Evolutionary conservation across 2,113 vertebrate genomes (phyloP).

Genomic region (Centrocercus urophasianus): DNA sequence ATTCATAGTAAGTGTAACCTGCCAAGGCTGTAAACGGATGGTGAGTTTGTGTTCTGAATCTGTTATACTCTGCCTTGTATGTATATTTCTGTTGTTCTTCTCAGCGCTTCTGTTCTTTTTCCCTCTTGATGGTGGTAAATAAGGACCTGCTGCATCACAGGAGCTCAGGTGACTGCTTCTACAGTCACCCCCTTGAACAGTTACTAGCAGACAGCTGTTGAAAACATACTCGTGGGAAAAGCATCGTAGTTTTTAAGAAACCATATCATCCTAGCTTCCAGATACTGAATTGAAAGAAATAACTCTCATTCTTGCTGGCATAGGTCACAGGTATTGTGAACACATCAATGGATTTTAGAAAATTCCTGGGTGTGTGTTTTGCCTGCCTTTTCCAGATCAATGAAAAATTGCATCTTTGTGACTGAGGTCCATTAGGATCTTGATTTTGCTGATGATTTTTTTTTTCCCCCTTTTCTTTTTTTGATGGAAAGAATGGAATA

Average conservation of each 20-base stretch:
- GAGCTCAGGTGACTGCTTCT: background rate
- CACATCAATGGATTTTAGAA: background rate
- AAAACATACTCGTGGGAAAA: background rate
- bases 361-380: background rate
- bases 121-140: fast-evolving
- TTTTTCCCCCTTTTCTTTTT: background rate
- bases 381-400: background rate
- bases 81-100: background rate
- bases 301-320: background rate
- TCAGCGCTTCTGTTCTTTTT: background rate
- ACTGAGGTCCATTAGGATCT: background rate
- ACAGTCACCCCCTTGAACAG: background rate
- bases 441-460: background rate
- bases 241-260: background rate
- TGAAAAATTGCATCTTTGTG: background rate
- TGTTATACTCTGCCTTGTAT: background rate
- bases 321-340: background rate
- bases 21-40: background rate
- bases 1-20: background rate
- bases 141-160: background rate
- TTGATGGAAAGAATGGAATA: no score
- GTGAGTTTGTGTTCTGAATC: background rate
- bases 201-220: background rate
- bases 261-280: background rate
- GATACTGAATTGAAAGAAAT: background rate